Base-by-base conservation (phyloP, 2,797 vertebrate species). In the Lates japonicus region DNA sequence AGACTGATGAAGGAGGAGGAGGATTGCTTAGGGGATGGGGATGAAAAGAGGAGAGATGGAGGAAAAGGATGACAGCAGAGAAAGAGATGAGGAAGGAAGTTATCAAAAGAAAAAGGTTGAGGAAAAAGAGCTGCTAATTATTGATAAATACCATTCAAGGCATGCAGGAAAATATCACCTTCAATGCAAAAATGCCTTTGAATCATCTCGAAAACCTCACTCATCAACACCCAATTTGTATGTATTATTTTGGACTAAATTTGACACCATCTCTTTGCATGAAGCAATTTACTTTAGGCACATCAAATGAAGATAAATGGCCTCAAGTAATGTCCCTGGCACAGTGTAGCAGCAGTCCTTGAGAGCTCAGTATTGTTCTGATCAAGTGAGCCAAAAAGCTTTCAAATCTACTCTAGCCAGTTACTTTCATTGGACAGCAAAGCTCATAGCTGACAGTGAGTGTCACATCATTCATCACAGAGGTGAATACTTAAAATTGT, bases 1-100 rank as follows among this genome's bases (percentile, higher is more conserved):
- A 42, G 19, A 48, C 52, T 44, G 68, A 67, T n/a, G 12, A 25
- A 44, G 57, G 52, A 68, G 55, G 60, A 66, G 46, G 49, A 37
- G 11, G 52, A n/a, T 8, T 31, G 25, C 25, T 76, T 46, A 5
- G 70, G 42, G 7, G 60, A 58, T 25, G 41, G 19, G 13, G 19
- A 66, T 33, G 41, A 63, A 66, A 61, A 6, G 6, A 62, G 62
- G 35, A 33, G 13, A 35, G 57, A 29, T 8, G 48, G 4, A 20
- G 8, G 41, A 46, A 3, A 16, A 20, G 10, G 42, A 12, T 6
- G 44, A 14, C 29, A 59, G 35, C n/a, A 22, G 52, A n/a, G 52
- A 12, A 51, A 37, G 31, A 16, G 22, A 57, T n/a, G 48, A 63
- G 20, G 14, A 39, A 12, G 5, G 35, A 20, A 68, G 49, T 39